Evolutionary conservation across 2,113 vertebrate genomes (phyloP).

Genomic region (Oryzias melastigma): DNA sequence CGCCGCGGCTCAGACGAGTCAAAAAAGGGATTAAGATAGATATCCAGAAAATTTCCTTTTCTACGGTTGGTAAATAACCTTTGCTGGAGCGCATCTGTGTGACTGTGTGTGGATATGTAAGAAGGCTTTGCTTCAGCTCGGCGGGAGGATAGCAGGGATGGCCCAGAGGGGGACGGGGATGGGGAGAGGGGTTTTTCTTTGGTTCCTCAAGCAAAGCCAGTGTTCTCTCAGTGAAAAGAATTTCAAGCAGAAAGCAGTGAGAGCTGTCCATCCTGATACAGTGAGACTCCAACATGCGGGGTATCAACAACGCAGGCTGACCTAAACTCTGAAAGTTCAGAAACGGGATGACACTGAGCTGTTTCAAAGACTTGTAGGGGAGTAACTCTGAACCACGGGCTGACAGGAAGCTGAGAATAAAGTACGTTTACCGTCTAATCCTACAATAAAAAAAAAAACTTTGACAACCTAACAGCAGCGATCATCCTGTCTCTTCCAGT

Average conservation of each 20-base stretch:
- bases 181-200: conserved; percentile 32
- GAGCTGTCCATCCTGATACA: conserved; percentile 20
- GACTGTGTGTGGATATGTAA: conserved; percentile 32
- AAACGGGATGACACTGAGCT: conserved; percentile 33
- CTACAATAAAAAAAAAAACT: no score
- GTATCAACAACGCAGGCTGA: conserved; percentile 29
- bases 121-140: conserved; percentile 36
- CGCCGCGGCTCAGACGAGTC: conserved; percentile 49
- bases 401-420: no score
- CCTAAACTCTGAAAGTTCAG: conserved; percentile 32
- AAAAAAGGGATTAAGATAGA: conserved; percentile 64
- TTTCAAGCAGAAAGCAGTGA: conserved; percentile 51
- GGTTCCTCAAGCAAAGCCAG: conserved; percentile 52
- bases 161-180: conserved; percentile 21
- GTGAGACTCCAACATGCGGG: conserved; percentile 1
- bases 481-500: no score
- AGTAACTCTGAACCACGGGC: conserved; percentile 10
- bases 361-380: conserved; percentile 1
- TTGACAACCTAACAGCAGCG: no score
- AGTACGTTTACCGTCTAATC: no score
- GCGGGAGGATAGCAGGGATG: conserved; percentile 31
- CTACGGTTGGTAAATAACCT: conserved; percentile 53
- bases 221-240: conserved; percentile 62
- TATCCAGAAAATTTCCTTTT: conserved; percentile 54
- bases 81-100: conserved; percentile 14